Evolutionary conservation across 2,888 invertebrate species (phyloP), one percentile per base, ranked within the genome.

Genomic region (Neoitamus cyanurus): DNA sequence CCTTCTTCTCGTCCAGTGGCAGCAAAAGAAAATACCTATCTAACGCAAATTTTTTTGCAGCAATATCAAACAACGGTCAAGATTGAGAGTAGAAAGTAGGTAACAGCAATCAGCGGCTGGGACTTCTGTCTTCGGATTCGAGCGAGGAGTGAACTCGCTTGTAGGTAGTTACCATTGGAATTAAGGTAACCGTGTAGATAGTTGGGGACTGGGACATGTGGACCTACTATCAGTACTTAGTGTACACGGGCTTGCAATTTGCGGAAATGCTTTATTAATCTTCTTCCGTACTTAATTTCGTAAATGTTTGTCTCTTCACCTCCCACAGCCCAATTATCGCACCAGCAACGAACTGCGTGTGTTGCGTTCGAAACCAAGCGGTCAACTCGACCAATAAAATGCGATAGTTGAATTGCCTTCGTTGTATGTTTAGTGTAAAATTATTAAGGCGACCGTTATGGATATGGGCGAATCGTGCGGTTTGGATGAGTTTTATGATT

Each of bases 1-100:
- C 30, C 46, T 28, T 46, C 46, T 30, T 77, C 25, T 6, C 15
- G 20, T 20, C 42, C 20, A 37, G 46, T 77, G 30, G 77, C 46
- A 30, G 77, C 58, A 28, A 77, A 46, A 77, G 46, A 77, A 77
- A 77, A 25, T 73, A 73, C 77, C 20, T n/a, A 46, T 46, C 42
- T 46, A 77, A 46, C 77, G 46, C 77, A 31, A 42, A 58, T 77
- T 77, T 77, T 77, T 46, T 77, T 75, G 30, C 46, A 46, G 6
- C 28, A 46, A 77, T 34, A 77, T 48, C 77, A 77, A 77, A 42
- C 42, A 77, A 77, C 77, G 77, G 77, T 77, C 77, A 77, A 77
- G 77, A 46, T 46, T 58, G 58, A 46, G 25, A 46, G 46, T 77
- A 77, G 77, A 77, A 77, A 77, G 77, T 77, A 77, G 77, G 77